A percentile compares a stretch with the other conserved stretches of the same genome.
Evolutionary conservation across 1,140 invertebrate genomes (phyloP).

Genomic region (Drosophila sp.): DNA sequence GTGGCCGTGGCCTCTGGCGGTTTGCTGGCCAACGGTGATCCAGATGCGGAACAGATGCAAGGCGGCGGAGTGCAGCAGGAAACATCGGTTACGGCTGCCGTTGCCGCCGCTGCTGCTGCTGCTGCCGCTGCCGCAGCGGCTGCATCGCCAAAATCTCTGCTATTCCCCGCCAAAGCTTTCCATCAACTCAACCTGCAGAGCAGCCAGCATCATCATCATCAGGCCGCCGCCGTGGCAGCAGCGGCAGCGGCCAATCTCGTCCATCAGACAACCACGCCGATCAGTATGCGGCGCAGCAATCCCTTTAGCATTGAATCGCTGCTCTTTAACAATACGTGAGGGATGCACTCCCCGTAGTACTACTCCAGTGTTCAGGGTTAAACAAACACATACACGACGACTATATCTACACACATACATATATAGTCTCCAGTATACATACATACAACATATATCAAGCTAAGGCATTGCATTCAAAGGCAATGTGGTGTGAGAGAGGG

Average conservation of each 20-base stretch:
- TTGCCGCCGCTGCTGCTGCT: not conserved
- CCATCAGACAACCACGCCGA: constrained; percentile 83
- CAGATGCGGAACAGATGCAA: constrained; percentile 9
- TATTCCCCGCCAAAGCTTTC: constrained; percentile 72
- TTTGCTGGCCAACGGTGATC: constrained; percentile 1
- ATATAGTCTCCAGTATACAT: not conserved
- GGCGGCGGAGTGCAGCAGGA: constrained; percentile 58
- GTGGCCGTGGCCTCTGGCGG: not conserved
- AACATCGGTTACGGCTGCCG: constrained; percentile 14
- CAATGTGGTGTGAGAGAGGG: constrained; percentile 4
- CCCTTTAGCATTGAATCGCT: constrained; percentile 94
- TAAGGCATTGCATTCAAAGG: not conserved
- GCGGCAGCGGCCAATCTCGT: constrained; percentile 70
- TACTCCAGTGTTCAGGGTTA: constrained; percentile 2
- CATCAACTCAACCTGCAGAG: constrained; percentile 71
- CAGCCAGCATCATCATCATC: constrained; percentile 48
- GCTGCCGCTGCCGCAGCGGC: not conserved
- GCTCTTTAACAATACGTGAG: constrained; percentile 88
- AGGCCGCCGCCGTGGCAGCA: constrained; percentile 44
- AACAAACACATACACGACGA: not conserved
- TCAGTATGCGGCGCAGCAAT: constrained; percentile 87
- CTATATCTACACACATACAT: constrained; percentile 4
- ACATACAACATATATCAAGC: constrained; percentile 3
- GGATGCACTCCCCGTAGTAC: constrained; percentile 26
- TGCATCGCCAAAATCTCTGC: constrained; percentile 58